A percentile compares a stretch with the other conserved stretches of the same genome.
Conservation (phyloP, 2,888 invertebrate species). For the Zaprionus bogoriensis region DNA sequence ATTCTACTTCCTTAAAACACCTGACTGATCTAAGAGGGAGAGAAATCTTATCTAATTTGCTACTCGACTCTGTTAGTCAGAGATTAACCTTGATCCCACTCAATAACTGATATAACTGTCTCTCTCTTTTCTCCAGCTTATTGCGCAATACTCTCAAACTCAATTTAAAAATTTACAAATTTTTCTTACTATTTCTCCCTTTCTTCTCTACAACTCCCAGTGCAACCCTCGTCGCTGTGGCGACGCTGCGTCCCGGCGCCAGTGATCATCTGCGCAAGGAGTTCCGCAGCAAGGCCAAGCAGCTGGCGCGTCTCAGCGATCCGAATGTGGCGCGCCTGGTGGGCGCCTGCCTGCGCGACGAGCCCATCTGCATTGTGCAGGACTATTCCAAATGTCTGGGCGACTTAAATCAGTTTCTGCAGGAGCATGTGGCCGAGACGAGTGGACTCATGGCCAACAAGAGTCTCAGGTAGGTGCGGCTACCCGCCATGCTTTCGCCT, state of each 20-base stretch:
- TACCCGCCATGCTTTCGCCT: slow-evolving; percentile 3
- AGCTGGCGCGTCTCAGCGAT: slow-evolving; percentile 87
- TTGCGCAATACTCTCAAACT: no score
- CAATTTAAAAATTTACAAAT: not conserved
- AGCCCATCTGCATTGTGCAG: slow-evolving; percentile 89
- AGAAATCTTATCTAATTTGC: no score
- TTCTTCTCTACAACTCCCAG: slow-evolving; percentile 59
- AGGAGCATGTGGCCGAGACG: slow-evolving; percentile 90
- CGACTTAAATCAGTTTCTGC: slow-evolving; percentile 92
- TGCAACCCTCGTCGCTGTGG: slow-evolving; percentile 87
- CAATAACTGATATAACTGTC: no score
- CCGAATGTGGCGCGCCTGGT: slow-evolving; percentile 89
- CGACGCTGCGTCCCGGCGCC: slow-evolving; percentile 86
- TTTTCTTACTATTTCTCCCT: not conserved
- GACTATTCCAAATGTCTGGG: slow-evolving; percentile 87
- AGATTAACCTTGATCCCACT: no score
- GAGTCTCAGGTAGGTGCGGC: slow-evolving; percentile 86
- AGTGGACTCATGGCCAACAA: slow-evolving; percentile 84
- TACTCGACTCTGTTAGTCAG: no score
- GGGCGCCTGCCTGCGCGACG: slow-evolving; percentile 88
- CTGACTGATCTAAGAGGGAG: no score
- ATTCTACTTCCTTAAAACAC: no score
- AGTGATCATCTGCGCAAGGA: slow-evolving; percentile 86
- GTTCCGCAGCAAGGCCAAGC: slow-evolving; percentile 89
- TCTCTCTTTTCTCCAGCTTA: no score